Percentiles rank a stretch among this genome's conserved stretches.
phyloP scores from a whole-genome alignment of 2,888 invertebrate species.

The Nemotelus nigrinus region DNA sequence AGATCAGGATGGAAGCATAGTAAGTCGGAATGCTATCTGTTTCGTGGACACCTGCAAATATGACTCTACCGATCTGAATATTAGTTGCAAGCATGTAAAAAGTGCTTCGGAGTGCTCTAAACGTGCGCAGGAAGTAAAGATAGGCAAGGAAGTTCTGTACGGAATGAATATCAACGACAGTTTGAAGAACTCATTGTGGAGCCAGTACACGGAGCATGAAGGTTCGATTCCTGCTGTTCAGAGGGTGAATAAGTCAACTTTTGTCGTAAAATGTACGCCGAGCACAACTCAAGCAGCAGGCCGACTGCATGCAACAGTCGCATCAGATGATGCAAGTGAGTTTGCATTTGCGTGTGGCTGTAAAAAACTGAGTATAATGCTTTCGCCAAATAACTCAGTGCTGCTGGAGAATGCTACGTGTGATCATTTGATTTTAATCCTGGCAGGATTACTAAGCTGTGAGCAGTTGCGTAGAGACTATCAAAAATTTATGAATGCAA shows the following conservation, averaged over 20 bases:
- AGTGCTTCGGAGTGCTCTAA: constrained; percentile 53
- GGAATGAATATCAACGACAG: constrained; percentile 58
- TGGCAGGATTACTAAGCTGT: constrained; percentile 60
- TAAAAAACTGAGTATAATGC: constrained; percentile 60
- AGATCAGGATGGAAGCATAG: constrained; percentile 59
- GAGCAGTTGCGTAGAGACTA: constrained; percentile 57
- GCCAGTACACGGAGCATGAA: constrained; percentile 58
- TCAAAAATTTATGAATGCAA: constrained; percentile 58
- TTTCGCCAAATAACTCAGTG: constrained; percentile 57
- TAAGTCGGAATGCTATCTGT: constrained; percentile 58
- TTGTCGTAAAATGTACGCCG: constrained; percentile 60
- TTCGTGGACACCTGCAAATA: constrained; percentile 59
- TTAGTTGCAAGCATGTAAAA: constrained; percentile 60
- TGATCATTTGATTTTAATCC: constrained; percentile 61
- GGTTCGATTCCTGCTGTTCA: constrained; percentile 59
- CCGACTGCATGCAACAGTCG: constrained; percentile 59
- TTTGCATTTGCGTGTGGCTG: constrained; percentile 59
- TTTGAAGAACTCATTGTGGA: constrained; percentile 60
- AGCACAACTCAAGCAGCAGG: constrained; percentile 60
- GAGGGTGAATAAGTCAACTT: constrained; percentile 58
- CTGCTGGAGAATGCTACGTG: constrained; percentile 62
- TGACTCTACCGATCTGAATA: constrained; percentile 53
- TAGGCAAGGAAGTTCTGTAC: constrained; percentile 60
- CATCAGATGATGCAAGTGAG: constrained; percentile 54
- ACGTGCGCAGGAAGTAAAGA: constrained; percentile 56